phyloP scores from a whole-genome alignment of 2,113 vertebrate species.

The Indicator indicator region DNA sequence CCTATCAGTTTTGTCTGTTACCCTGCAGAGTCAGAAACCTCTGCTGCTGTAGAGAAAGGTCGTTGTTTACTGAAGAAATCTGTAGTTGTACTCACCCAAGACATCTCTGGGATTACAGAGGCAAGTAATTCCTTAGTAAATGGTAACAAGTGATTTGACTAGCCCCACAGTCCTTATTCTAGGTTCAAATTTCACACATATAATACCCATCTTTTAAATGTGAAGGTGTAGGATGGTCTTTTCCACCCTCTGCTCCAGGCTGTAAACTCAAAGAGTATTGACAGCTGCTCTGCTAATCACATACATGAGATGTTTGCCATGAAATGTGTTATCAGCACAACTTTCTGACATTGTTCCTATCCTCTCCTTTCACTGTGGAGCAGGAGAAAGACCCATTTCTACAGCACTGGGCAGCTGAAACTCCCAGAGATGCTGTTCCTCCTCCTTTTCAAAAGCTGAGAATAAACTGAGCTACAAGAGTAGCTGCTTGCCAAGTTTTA shows the following conservation, averaged over 20 bases:
- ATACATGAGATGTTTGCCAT: background rate
- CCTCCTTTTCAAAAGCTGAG: background rate
- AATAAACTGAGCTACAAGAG: background rate
- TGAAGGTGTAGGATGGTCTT: background rate
- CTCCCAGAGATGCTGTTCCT: background rate
- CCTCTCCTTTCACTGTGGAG: background rate
- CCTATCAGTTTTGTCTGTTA: background rate
- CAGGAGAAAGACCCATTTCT: background rate
- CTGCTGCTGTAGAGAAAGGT: background rate
- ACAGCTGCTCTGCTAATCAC: background rate
- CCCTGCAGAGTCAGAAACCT: background rate
- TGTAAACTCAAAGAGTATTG: background rate
- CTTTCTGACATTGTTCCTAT: background rate
- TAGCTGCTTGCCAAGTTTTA: conserved; percentile 21
- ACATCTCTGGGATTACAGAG: background rate
- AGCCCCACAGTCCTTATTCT: background rate
- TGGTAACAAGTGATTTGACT: background rate
- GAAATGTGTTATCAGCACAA: background rate
- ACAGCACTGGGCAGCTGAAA: background rate
- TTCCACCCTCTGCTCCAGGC: background rate
- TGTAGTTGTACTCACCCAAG: background rate
- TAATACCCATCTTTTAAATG: background rate
- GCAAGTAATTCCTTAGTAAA: background rate
- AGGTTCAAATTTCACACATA: background rate
- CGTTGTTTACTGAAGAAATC: background rate